phyloP scores from a whole-genome alignment of 2,888 invertebrate species.

The Timema cristinae region DNA sequence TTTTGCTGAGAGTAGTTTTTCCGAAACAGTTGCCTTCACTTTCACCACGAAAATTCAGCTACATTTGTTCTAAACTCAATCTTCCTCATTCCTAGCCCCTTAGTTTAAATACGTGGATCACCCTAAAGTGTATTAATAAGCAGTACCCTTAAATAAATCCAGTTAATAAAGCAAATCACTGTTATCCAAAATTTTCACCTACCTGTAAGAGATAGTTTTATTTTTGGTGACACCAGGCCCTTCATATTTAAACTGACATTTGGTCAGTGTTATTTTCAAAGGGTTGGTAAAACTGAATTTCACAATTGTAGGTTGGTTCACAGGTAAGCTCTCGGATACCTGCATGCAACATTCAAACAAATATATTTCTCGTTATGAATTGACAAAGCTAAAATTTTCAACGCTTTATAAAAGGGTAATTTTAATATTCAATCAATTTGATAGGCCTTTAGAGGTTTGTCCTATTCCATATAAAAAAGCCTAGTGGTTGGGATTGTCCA shows the following conservation, averaged over 20 bases:
- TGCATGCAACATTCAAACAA: constrained; percentile 40
- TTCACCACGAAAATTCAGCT: too few relatives aligned
- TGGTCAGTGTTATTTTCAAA: constrained; percentile 56
- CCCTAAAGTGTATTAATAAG: too few relatives aligned
- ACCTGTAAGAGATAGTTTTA: constrained; percentile 52
- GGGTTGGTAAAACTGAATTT: constrained; percentile 67
- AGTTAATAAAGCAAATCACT: background rate
- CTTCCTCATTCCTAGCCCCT: background rate
- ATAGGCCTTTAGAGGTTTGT: background rate
- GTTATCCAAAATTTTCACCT: constrained; percentile 20
- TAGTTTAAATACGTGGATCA: too few relatives aligned
- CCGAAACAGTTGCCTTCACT: too few relatives aligned
- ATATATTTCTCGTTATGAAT: too few relatives aligned
- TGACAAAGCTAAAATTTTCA: background rate
- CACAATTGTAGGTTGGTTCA: constrained; percentile 53
- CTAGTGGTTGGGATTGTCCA: background rate
- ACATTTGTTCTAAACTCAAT: background rate
- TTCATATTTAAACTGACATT: constrained; percentile 65
- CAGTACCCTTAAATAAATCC: background rate
- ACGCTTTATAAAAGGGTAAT: background rate
- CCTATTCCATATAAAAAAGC: background rate
- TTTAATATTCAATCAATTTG: background rate
- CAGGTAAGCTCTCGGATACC: constrained; percentile 58
- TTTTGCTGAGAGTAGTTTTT: too few relatives aligned
- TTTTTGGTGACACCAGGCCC: constrained; percentile 63